Percentiles rank a stretch among this genome's conserved stretches.
Evolutionary conservation across 2,113 vertebrate species (phyloP).

Genomic region (Sarotherodon lohbergeri): DNA sequence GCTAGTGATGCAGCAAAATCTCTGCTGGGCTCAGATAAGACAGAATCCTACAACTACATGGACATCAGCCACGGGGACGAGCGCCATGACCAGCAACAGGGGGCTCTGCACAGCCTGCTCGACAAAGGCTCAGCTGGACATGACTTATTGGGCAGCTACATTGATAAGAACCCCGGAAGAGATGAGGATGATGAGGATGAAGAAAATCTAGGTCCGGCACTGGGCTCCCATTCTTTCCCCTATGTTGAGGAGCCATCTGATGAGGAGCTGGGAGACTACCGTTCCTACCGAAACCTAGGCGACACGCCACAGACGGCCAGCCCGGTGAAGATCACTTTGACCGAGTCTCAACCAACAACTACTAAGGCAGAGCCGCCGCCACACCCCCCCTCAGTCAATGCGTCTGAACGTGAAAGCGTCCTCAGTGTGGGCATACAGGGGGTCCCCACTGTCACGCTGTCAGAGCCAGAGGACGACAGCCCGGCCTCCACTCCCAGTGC

Average conservation of each 20-base stretch:
- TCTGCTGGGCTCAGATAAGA: constrained; percentile 80
- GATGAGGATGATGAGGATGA: constrained; percentile 56
- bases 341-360: constrained; percentile 64
- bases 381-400: constrained; percentile 18
- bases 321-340: constrained; percentile 88
- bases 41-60: constrained; percentile 91
- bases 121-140: constrained; percentile 63
- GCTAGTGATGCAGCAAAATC: constrained; percentile 77
- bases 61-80: constrained; percentile 87
- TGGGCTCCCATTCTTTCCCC: constrained; percentile 73
- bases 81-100: constrained; percentile 29
- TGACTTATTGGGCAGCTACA: constrained; percentile 57
- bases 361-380: constrained; percentile 25
- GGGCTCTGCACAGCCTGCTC: constrained; percentile 43
- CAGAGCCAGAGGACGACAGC: constrained; percentile 95
- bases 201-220: constrained; percentile 63
- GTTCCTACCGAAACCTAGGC: constrained; percentile 70
- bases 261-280: constrained; percentile 75
- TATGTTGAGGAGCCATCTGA: constrained; percentile 81
- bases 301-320: constrained; percentile 67
- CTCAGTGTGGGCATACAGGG: constrained; percentile 85
- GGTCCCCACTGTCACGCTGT: constrained; percentile 89
- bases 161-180: constrained; percentile 59
- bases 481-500: constrained; percentile 86
- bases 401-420: constrained; percentile 68